Evolutionary conservation across 1,140 invertebrate species (phyloP).

Genomic region (Drosophila kurseongensis): DNA sequence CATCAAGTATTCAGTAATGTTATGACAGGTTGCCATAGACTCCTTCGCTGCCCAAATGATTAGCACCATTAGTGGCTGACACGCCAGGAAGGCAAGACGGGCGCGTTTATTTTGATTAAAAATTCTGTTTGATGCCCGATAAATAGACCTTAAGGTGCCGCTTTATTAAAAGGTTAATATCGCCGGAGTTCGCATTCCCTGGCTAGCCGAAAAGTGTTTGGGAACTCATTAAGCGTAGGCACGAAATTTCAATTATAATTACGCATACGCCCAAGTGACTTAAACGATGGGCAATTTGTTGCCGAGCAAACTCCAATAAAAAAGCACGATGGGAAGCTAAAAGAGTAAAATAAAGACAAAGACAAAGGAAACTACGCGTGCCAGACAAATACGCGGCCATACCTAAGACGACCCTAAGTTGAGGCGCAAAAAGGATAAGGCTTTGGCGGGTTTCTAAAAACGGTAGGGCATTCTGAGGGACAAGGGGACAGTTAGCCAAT

Average conservation of each 20-base stretch:
- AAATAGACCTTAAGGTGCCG: conserved; percentile 49
- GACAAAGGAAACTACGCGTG: conserved; percentile 43
- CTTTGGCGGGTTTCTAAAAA: conserved; percentile 6
- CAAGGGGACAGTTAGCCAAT: conserved; percentile 23
- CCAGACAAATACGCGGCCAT: conserved; percentile 31
- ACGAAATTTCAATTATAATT: conserved; percentile 76
- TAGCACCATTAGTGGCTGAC: conserved; percentile 19
- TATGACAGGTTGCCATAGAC: conserved; percentile 7
- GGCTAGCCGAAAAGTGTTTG: conserved; percentile 28
- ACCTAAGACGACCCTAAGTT: conserved; percentile 27
- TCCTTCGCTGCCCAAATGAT: conserved; percentile 10
- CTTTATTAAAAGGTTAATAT: conserved; percentile 65
- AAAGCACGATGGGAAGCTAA: not conserved
- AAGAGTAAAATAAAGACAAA: not conserved
- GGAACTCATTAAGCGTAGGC: conserved; percentile 62
- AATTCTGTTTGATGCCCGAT: conserved; percentile 38
- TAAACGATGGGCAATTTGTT: conserved; percentile 68
- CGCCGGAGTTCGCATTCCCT: conserved; percentile 27
- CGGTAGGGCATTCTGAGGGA: not conserved
- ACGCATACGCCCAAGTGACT: conserved; percentile 63
- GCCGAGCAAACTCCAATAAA: conserved; percentile 42
- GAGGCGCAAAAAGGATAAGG: conserved; percentile 29
- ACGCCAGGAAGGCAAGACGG: conserved; percentile 4
- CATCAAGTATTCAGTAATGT: not conserved
- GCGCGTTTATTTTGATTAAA: conserved; percentile 50